These are phyloP conservation scores for Desmophyllum pertusum DNA, from an alignment of 92 coral and sea anemone genomes.

Conservation along the genomic window DNA sequence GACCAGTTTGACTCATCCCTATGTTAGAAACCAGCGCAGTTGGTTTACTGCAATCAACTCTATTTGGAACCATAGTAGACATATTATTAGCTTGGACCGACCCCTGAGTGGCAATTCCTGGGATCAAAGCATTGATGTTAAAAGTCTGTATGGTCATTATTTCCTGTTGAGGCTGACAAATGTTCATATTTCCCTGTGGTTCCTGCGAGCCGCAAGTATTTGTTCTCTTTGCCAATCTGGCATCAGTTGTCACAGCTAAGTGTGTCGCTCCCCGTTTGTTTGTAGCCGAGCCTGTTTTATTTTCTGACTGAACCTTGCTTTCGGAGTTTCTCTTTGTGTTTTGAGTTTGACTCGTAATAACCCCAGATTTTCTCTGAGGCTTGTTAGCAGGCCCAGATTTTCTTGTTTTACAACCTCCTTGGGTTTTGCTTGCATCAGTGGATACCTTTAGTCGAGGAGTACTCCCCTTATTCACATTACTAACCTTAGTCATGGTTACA, in stretches of 20 bases:
- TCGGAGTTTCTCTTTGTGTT: slow-evolving; percentile 16
- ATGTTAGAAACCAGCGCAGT: slow-evolving; percentile 14
- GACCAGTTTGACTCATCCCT: slow-evolving; percentile 22
- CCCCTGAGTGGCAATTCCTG: slow-evolving; percentile 66
- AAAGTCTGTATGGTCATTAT: slow-evolving; percentile 76
- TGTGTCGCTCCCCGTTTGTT: slow-evolving; percentile 26
- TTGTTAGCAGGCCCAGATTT: slow-evolving; percentile 12
- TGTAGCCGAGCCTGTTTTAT: background rate
- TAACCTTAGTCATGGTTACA: background rate
- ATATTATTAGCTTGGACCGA: slow-evolving; percentile 33
- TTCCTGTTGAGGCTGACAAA: slow-evolving; percentile 79
- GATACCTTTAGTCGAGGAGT: background rate
- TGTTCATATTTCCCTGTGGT: slow-evolving; percentile 42
- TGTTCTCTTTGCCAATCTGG: slow-evolving; percentile 30
- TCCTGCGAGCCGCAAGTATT: slow-evolving; percentile 16
- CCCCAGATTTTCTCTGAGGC: slow-evolving; percentile 8
- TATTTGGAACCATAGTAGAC: slow-evolving; percentile 9
- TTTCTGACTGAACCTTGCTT: slow-evolving; percentile 11
- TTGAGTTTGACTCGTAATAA: slow-evolving; percentile 1
- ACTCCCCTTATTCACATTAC: background rate
- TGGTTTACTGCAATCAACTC: slow-evolving; percentile 8
- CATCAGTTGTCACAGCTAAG: background rate
- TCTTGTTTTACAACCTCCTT: background rate
- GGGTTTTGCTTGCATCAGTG: background rate
- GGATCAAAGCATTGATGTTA: slow-evolving; percentile 62